Evolutionary conservation across 1,140 invertebrate species (phyloP).

Genomic region (Bombyx mori): ASM3026992v2 NC_085129.1:14821501-14822000

Average conservation of each 20-base stretch:
- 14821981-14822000: conserved; percentile 46
- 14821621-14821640: too few species aligned
- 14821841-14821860: conserved; percentile 32
- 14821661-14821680: too few species aligned
- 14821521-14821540: too few species aligned
- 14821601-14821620: too few species aligned
- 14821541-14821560: too few species aligned
- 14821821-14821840: conserved; percentile 62
- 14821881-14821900: conserved; percentile 39
- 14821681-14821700: too few species aligned
- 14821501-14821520: too few species aligned
- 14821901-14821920: conserved; percentile 37
- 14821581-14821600: too few species aligned
- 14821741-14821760: conserved; percentile 37
- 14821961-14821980: conserved; percentile 33
- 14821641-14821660: too few species aligned
- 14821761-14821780: conserved; percentile 40
- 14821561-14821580: too few species aligned
- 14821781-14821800: conserved; percentile 56
- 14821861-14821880: conserved; percentile 42
- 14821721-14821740: background rate
- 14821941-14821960: conserved; percentile 45
- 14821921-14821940: conserved; percentile 49
- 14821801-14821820: conserved; percentile 56
- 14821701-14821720: too few species aligned